These are phyloP conservation scores for Anarhynchus alexandrinus DNA, from an alignment of 2,113 vertebrate genomes.

Conservation along the genomic window DNA sequence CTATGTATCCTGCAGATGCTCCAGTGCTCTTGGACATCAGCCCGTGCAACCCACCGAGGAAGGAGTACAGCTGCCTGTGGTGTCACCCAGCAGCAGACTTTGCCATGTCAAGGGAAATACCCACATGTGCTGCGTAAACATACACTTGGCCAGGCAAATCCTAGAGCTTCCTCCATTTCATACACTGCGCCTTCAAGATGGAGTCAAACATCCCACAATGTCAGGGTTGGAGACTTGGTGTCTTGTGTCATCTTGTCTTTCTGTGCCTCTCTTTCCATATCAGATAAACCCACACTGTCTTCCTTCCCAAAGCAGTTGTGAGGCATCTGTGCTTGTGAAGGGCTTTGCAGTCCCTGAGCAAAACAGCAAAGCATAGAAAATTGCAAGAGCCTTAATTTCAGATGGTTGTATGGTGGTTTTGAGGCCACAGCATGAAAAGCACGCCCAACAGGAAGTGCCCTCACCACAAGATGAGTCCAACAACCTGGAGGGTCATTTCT, in stretches of 20 bases:
- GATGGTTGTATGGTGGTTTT: not conserved
- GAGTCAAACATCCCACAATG: not conserved
- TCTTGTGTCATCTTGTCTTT: not conserved
- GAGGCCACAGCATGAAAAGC: not conserved
- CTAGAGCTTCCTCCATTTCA: not conserved
- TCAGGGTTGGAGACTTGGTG: not conserved
- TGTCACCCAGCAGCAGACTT: not conserved
- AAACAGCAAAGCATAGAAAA: not conserved
- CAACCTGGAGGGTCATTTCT: not conserved
- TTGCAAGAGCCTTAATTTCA: not conserved
- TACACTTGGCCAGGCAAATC: not conserved
- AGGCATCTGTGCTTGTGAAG: not conserved
- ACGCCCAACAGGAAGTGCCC: not conserved
- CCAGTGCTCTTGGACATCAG: not conserved
- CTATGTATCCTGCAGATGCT: not conserved
- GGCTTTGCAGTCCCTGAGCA: not conserved
- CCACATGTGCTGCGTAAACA: not conserved
- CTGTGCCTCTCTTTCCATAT: not conserved
- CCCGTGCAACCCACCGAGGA: accelerated
- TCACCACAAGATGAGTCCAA: not conserved
- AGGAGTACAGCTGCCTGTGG: not conserved
- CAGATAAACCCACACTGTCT: accelerated
- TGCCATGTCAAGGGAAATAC: not conserved
- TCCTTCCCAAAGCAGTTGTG: not conserved
- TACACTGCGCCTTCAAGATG: not conserved